Evolutionary conservation across 2,797 vertebrate species (phyloP).

Genomic region (Fringilla coelebs): DNA sequence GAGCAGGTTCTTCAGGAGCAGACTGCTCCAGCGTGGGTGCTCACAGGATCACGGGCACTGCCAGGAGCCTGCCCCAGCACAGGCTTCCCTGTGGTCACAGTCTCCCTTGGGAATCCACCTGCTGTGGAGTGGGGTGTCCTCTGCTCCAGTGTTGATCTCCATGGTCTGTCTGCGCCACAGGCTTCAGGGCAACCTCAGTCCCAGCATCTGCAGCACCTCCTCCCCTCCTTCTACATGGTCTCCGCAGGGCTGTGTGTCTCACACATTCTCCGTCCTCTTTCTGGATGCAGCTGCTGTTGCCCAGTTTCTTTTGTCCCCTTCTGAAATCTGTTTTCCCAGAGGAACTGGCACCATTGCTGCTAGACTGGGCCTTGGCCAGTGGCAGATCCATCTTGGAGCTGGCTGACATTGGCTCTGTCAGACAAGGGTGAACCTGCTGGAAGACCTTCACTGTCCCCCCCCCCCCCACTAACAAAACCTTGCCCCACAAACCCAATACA

Average conservation of each 20-base stretch:
- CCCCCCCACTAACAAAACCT: neutral
- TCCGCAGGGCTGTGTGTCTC: neutral
- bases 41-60: neutral
- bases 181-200: no score
- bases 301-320: neutral
- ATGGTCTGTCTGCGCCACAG: rapidly evolving
- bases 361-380: rapidly evolving
- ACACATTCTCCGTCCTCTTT: neutral
- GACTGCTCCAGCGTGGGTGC: neutral
- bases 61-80: neutral
- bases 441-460: neutral
- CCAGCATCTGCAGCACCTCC: rapidly evolving
- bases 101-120: neutral
- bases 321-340: neutral
- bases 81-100: neutral
- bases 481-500: neutral
- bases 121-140: rapidly evolving
- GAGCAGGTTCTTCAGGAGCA: neutral
- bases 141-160: neutral
- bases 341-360: neutral
- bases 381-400: neutral
- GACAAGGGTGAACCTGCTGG: neutral
- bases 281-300: neutral
- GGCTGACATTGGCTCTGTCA: neutral
- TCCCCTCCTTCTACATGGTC: no score